Percentiles rank a stretch among this genome's conserved stretches.
These are phyloP conservation scores for Danaus chrysippus DNA, from an alignment of 2,888 invertebrate genomes.

Conservation along the genomic window DNA sequence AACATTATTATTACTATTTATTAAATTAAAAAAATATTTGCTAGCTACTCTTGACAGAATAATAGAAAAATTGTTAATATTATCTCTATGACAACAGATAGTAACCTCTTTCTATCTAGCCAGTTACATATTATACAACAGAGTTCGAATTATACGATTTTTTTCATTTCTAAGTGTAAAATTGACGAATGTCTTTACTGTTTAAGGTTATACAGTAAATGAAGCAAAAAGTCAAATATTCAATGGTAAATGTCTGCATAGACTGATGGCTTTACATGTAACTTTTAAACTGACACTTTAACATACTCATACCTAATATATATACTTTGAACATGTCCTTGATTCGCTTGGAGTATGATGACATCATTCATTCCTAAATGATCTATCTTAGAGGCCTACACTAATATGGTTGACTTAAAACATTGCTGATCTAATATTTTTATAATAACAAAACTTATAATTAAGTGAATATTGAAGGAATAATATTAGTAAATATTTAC, in stretches of 20 bases:
- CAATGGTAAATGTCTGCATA: slow-evolving; percentile 49
- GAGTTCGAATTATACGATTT: neutral
- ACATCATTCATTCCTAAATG: slow-evolving; percentile 34
- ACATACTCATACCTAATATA: slow-evolving; percentile 12
- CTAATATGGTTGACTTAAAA: neutral
- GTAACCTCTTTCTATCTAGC: slow-evolving; percentile 4
- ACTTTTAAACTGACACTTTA: slow-evolving; percentile 8
- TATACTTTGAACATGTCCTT: slow-evolving; percentile 36
- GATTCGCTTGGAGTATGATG: slow-evolving; percentile 32
- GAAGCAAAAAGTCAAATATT: slow-evolving; percentile 63
- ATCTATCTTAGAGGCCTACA: slow-evolving; percentile 12
- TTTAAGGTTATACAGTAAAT: slow-evolving; percentile 55
- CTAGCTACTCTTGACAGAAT: slow-evolving; percentile 8
- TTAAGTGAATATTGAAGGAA: neutral
- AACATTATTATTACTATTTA: slow-evolving; percentile 5
- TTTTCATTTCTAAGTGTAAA: neutral
- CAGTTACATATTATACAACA: neutral
- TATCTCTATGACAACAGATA: slow-evolving; percentile 48
- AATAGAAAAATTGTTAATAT: slow-evolving; percentile 37
- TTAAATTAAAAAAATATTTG: slow-evolving; percentile 8
- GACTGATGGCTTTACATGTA: slow-evolving; percentile 8
- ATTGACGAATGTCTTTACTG: slow-evolving; percentile 23
- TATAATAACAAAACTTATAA: too few species aligned
- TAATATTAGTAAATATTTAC: neutral
- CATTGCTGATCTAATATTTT: neutral